A percentile compares a stretch with the other conserved stretches of the same genome.
Conservation (phyloP, 1,140 invertebrate species). For the Drosophila kohkoa region DNA sequence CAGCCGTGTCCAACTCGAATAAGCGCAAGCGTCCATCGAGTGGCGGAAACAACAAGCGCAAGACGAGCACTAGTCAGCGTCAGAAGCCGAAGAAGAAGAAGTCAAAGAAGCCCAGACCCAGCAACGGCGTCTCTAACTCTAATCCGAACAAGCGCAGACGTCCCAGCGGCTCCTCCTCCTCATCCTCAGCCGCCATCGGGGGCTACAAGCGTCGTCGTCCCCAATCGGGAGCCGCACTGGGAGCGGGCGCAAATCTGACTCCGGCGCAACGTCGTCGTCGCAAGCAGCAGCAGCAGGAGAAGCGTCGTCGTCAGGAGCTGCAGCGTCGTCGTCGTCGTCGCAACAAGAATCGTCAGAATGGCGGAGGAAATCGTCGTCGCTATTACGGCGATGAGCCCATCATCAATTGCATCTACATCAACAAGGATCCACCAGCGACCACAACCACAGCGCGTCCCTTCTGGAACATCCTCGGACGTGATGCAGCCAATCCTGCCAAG, state of each 20-base stretch:
- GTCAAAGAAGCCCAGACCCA: constrained; percentile 24
- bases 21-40: constrained; percentile 30
- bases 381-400: constrained; percentile 68
- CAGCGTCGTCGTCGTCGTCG: constrained; percentile 49
- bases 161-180: constrained; percentile 8
- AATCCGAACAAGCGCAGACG: constrained; percentile 21
- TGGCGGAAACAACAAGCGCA: constrained; percentile 31
- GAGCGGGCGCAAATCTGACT: neutral
- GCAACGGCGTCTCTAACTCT: constrained; percentile 14
- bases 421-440: constrained; percentile 67
- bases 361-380: constrained; percentile 40
- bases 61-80: constrained; percentile 21
- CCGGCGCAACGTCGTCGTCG: constrained; percentile 29
- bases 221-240: constrained; percentile 4
- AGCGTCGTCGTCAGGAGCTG: constrained; percentile 47
- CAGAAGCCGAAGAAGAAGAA: constrained; percentile 43
- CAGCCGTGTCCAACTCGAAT: neutral
- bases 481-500: constrained; percentile 11
- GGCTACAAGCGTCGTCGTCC: constrained; percentile 69
- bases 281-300: constrained; percentile 48
- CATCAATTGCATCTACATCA: constrained; percentile 81
- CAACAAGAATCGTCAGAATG: constrained; percentile 44
- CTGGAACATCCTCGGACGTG: constrained; percentile 76
- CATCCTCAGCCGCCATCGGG: constrained; percentile 35
- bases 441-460: constrained; percentile 62